Evolutionary conservation across 2,797 vertebrate species (phyloP).

Genomic region (Oryzias dopingdopingensis): DNA sequence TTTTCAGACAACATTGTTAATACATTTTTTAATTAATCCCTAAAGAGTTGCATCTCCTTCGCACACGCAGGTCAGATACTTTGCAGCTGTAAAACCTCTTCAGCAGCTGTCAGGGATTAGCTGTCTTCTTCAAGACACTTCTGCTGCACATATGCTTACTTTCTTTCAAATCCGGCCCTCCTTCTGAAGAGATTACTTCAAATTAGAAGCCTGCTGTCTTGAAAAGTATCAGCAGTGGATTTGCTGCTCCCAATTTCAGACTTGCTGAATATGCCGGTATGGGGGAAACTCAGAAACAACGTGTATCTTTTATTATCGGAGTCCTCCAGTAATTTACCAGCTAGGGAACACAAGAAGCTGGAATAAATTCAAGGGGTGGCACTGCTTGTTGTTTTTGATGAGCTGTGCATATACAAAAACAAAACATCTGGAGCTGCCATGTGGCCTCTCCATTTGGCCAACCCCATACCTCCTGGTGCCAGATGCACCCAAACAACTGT

Average conservation of each 20-base stretch:
- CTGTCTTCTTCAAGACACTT: slow-evolving; percentile 40
- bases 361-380: slow-evolving; percentile 73
- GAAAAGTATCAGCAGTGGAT: slow-evolving; percentile 16
- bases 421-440: slow-evolving; percentile 86
- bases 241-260: slow-evolving; percentile 13
- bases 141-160: slow-evolving; percentile 18
- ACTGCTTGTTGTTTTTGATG: slow-evolving; percentile 80
- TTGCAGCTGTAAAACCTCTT: slow-evolving; percentile 22
- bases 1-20: slow-evolving; percentile 17
- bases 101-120: slow-evolving; percentile 32
- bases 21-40: slow-evolving; percentile 25
- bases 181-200: slow-evolving; percentile 29
- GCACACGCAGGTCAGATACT: slow-evolving; percentile 28
- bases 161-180: slow-evolving; percentile 18
- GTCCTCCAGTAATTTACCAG: slow-evolving; percentile 60
- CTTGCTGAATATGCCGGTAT: slow-evolving; percentile 32
- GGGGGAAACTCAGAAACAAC: slow-evolving; percentile 42
- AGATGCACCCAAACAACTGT: slow-evolving; percentile 83
- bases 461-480: slow-evolving; percentile 71
- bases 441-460: slow-evolving; percentile 85
- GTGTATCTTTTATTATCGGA: slow-evolving; percentile 40
- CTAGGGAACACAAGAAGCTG: slow-evolving; percentile 69
- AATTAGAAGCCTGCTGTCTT: slow-evolving; percentile 33
- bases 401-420: slow-evolving; percentile 82
- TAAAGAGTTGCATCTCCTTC: slow-evolving; percentile 14